phyloP scores from a whole-genome alignment of 2,888 invertebrate genomes.

The Mythimna impura region DNA sequence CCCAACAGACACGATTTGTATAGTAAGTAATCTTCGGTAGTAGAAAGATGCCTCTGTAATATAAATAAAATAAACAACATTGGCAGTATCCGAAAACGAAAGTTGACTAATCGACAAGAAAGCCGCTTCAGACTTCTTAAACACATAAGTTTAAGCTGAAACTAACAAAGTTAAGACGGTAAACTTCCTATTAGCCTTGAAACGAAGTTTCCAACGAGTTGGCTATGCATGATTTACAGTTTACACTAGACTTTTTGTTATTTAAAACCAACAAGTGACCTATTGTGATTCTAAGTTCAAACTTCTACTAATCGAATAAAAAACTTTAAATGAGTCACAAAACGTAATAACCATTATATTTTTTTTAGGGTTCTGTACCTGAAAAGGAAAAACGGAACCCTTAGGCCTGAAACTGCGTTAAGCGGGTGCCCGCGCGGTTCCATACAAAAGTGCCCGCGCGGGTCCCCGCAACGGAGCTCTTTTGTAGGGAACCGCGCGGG shows the following conservation, averaged over 20 bases:
- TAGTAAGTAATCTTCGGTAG: background rate
- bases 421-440: too few relatives aligned
- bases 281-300: slow-evolving; percentile 28
- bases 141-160: slow-evolving; percentile 39
- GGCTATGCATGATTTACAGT: slow-evolving; percentile 53
- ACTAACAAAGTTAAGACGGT: slow-evolving; percentile 45
- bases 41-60: background rate
- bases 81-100: slow-evolving; percentile 8
- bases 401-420: too few relatives aligned
- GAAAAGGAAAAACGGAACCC: too few relatives aligned
- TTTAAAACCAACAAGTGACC: slow-evolving; percentile 16
- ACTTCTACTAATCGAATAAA: slow-evolving; percentile 5
- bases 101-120: slow-evolving; percentile 19
- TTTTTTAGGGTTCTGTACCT: background rate
- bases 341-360: slow-evolving; percentile 11
- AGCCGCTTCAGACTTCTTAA: slow-evolving; percentile 30
- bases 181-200: slow-evolving; percentile 60
- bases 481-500: too few relatives aligned
- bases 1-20: too few relatives aligned
- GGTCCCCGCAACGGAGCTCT: too few relatives aligned
- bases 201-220: slow-evolving; percentile 49
- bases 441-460: too few relatives aligned
- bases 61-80: background rate
- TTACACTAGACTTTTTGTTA: slow-evolving; percentile 50
- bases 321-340: slow-evolving; percentile 13